A percentile compares a stretch with the other conserved stretches of the same genome.
Evolutionary conservation across 2,888 invertebrate genomes (phyloP).

Genomic region (Syrista parreyssii): DNA sequence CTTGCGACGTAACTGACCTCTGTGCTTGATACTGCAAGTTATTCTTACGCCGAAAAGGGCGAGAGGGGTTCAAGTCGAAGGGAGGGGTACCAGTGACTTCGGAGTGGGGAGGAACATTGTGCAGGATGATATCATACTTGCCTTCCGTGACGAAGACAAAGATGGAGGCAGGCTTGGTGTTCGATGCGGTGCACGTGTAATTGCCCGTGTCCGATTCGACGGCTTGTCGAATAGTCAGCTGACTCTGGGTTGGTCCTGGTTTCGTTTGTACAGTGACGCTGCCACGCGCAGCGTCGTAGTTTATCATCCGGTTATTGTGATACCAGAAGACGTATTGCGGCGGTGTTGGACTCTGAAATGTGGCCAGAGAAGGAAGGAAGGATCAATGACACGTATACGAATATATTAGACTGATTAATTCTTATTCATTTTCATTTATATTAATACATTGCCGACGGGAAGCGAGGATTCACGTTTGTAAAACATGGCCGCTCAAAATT

Average conservation of each 20-base stretch:
- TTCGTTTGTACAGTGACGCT: constrained; percentile 85
- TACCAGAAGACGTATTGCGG: constrained; percentile 97
- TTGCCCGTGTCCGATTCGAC: constrained; percentile 89
- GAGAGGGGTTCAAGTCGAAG: not conserved
- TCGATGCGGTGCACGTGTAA: constrained; percentile 90
- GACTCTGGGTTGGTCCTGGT: constrained; percentile 87
- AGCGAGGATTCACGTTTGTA: no score
- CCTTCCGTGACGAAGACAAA: constrained; percentile 92
- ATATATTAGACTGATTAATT: not conserved
- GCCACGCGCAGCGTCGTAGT: constrained; percentile 87
- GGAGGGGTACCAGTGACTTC: no score
- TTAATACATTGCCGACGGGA: no score
- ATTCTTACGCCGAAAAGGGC: not conserved
- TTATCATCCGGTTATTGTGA: constrained; percentile 94
- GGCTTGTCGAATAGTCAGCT: constrained; percentile 85
- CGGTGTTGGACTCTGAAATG: constrained; percentile 86
- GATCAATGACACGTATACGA: constrained; percentile 9
- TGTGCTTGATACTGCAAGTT: not conserved
- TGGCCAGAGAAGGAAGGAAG: not conserved
- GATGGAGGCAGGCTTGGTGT: constrained; percentile 89
- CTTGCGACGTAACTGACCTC: not conserved
- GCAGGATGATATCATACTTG: constrained; percentile 64
- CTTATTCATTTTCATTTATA: not conserved
- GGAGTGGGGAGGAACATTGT: not conserved
- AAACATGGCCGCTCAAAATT: no score